Base-by-base conservation (phyloP, 2,113 vertebrate genomes). In the Macrotus californicus region DNA sequence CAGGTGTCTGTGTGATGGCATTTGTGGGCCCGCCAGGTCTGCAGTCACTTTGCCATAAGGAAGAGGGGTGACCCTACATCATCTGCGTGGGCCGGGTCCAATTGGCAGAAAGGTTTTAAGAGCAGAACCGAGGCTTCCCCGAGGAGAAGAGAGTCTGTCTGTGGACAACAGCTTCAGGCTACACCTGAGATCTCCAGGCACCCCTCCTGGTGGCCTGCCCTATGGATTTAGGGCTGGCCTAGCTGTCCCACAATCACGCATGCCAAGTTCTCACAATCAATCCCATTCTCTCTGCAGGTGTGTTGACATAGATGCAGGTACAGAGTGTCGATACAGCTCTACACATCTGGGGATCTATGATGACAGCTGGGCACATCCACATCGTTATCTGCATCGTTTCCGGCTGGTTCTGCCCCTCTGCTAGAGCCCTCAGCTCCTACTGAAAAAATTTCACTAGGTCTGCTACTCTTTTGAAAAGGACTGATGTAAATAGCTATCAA, bases 241-340 rank as follows among this genome's bases (percentile, higher is more conserved):
- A 6, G 2, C 14, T 5, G 31, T 61, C 48, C 11, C 41, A 34
- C 0, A 46, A 8, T 2, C 11, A 13, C 1, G 2, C 3, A 50
- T 21, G 34, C 34, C 36, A 39, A 16, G 66, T 82, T 39, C 39
- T n/a, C 39, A 12, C 6, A 16, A 21, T n/a, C 13, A 3, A 8
- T 10, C 41, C 66, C 39, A 72, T 11, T 80, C n/a, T 59, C n/a
- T 80, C 24, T 59, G 7, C 16, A 18, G 79, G 36, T 18, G 9
- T 16, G 24, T 50, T 13, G 29, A 56, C 6, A 34, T 0, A 56
- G 46, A 67, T 41, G 1, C 0, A 66, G 43, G 14, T 5, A 36
- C 39, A 21, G 26, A 59, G 16, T 46, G 70, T 34, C 36, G 1
- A 31, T 22, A 2, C n/a, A n/a, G 9, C 52, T 9, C 11, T 72